Conservation (phyloP, 2,113 vertebrate species). For the Chloropsis hardwickii region DNA sequence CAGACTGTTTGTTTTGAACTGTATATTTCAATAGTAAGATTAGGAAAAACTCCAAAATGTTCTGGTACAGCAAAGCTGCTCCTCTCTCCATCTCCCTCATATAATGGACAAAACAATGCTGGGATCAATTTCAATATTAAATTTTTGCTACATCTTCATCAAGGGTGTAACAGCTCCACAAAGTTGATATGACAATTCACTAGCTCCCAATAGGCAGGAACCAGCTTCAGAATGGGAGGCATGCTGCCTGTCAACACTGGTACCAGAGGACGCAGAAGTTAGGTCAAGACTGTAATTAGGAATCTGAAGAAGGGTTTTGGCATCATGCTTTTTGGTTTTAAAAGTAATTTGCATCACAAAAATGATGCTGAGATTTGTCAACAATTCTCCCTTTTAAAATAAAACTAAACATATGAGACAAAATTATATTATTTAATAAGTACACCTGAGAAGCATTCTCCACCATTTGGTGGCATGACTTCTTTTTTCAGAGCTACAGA, state of each 20-base stretch:
- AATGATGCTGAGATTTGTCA: neutral
- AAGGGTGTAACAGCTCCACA: slow-evolving; percentile 53
- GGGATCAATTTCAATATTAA: slow-evolving; percentile 27
- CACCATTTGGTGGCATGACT: neutral
- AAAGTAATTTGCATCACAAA: slow-evolving; percentile 48
- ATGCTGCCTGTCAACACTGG: slow-evolving; percentile 61
- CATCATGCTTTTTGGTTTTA: neutral
- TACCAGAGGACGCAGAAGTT: slow-evolving; percentile 13
- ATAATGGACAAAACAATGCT: slow-evolving; percentile 28
- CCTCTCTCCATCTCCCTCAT: neutral
- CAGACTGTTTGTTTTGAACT: neutral
- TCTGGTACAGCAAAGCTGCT: neutral
- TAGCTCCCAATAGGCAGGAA: slow-evolving; percentile 52
- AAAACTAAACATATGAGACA: slow-evolving; percentile 7
- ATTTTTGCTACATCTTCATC: slow-evolving; percentile 50
- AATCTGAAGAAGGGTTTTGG: slow-evolving; percentile 44
- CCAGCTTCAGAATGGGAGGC: slow-evolving; percentile 16
- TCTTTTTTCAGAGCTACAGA: neutral
- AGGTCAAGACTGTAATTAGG: slow-evolving; percentile 54
- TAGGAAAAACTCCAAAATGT: neutral
- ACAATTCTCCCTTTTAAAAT: neutral
- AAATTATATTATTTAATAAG: slow-evolving; percentile 34
- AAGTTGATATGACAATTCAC: slow-evolving; percentile 42
- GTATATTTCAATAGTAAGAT: neutral
- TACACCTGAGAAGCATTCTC: neutral